Evolutionary conservation across 1,140 invertebrate genomes (phyloP).

Genomic region (Drosophila fuyamai): DNA sequence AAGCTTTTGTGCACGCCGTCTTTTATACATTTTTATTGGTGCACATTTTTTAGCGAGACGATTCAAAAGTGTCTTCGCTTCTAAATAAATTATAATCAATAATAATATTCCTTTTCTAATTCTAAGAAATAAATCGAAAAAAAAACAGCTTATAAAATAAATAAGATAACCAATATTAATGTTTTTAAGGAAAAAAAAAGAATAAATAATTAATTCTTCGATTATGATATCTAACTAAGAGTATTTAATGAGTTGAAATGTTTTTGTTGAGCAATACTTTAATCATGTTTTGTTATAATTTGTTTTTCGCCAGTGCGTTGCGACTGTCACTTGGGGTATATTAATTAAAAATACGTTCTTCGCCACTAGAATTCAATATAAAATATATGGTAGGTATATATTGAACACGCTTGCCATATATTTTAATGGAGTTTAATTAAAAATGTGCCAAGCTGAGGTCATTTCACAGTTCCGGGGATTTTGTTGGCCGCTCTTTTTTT

Average conservation of each 20-base stretch:
- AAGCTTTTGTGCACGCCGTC: conserved; percentile 8
- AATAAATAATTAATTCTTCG: too few relatives aligned
- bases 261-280: not conserved
- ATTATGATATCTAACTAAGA: too few relatives aligned
- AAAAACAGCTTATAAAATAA: too few relatives aligned
- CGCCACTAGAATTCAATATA: conserved; percentile 42
- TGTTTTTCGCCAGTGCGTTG: not conserved
- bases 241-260: too few relatives aligned
- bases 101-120: too few relatives aligned
- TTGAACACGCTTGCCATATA: conserved; percentile 38
- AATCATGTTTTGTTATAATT: conserved; percentile 11
- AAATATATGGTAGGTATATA: conserved; percentile 29
- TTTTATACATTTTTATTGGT: not conserved
- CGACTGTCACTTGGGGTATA: conserved; percentile 36
- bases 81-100: not conserved
- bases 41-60: not conserved
- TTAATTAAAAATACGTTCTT: conserved; percentile 62
- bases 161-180: too few relatives aligned
- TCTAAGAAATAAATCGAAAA: too few relatives aligned
- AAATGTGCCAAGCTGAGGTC: conserved; percentile 58
- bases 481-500: conserved; percentile 37
- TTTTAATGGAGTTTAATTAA: conserved; percentile 76
- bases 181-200: too few relatives aligned
- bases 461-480: conserved; percentile 45
- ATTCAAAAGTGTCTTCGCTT: too few relatives aligned